Evolutionary conservation across 2,797 vertebrate species (phyloP).

Genomic region (Rhincodon typus): DNA sequence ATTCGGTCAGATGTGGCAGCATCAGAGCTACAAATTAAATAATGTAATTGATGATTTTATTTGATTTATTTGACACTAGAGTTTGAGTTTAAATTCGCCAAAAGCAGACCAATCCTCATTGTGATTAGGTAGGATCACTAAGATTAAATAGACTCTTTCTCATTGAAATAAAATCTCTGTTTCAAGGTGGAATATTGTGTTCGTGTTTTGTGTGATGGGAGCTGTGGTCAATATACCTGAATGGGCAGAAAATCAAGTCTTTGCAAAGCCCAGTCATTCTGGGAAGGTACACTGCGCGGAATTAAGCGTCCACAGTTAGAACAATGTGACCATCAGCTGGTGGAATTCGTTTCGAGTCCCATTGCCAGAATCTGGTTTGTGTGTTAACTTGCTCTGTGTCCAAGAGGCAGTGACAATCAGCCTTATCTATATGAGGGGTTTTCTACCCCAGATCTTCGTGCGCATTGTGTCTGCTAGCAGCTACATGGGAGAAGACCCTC

Average conservation of each 20-base stretch:
- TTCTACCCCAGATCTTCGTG: no score
- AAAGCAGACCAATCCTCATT: conserved; percentile 52
- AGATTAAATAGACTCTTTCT: conserved; percentile 63
- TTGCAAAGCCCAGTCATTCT: background rate
- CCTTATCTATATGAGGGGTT: background rate
- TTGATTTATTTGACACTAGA: conserved; percentile 56
- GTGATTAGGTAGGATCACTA: conserved; percentile 50
- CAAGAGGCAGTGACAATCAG: background rate
- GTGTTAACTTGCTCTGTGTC: background rate
- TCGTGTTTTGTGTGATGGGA: background rate
- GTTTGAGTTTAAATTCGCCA: conserved; percentile 60
- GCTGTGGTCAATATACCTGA: background rate
- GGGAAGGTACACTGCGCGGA: background rate
- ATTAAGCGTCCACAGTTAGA: background rate
- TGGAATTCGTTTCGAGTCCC: background rate
- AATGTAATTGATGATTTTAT: conserved; percentile 54
- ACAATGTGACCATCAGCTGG: background rate
- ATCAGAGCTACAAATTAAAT: conserved; percentile 66
- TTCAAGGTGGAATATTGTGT: conserved; percentile 57
- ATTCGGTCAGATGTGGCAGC: no score
- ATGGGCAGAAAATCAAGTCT: background rate
- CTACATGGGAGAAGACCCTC: no score
- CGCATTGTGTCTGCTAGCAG: no score
- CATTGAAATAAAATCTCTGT: conserved; percentile 74
- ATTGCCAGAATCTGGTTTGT: background rate